Base-by-base conservation (phyloP, 2,888 invertebrate genomes). In the Pecten maximus region DNA sequence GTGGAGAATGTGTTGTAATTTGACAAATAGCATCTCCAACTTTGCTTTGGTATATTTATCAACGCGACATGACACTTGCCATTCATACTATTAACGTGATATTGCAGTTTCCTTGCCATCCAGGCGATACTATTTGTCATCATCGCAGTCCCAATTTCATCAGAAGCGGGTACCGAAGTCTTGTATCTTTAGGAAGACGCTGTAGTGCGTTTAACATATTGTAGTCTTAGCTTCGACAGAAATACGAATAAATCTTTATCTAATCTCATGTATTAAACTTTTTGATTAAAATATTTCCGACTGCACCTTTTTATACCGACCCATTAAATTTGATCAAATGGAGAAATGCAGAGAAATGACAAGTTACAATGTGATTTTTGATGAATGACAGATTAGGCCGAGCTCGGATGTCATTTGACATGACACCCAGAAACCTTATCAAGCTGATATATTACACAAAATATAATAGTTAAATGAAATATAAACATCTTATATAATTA, bases 31-130 rank as follows among this genome's bases (percentile, higher is more conserved):
- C 60, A 60, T 74, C 74, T 74, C 74, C 74, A 35, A 74, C 74
- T 74, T 16, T 74, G 74, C 35, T 35, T 74, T 28, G 35, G 74
- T 74, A 74, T 74, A 74, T 74, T 74, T 74, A 74, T 74, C 74
- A 74, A 74, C 74, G 74, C 74, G 74, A 74, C 74, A 74, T 74
- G 74, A 74, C 74, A 74, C 74, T 74, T 74, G 74, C 74, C 74
- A 74, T 74, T 74, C 74, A 74, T 74, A 74, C 74, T 15, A 23
- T 23, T 74, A 74, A 74, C 35, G 74, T 74, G 35, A 74, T 74
- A 74, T 74, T 35, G 23, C 35, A 74, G 74, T 74, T 74, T 74
- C 74, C 74, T 74, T 74, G 12, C 74, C 74, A 74, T 74, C 74
- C 3, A 60, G n/a, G 60, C 23, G 35, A 28, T 35, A 35, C 74